Conservation (phyloP, 2,797 vertebrate species). For the Anisognathus igniventris region DNA sequence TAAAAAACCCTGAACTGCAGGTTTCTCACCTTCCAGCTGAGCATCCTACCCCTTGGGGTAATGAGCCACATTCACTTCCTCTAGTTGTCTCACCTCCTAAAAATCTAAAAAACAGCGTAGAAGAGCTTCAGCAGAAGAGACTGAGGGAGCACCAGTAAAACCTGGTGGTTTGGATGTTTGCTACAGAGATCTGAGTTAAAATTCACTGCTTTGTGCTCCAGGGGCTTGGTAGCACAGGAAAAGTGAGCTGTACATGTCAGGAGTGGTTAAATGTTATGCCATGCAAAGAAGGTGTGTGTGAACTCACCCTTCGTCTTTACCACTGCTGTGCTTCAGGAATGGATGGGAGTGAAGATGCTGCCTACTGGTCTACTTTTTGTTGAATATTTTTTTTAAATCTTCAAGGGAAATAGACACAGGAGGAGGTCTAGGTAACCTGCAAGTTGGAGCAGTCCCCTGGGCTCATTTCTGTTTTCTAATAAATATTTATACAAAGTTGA, state of each 20-base stretch:
- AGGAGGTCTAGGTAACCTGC: background rate
- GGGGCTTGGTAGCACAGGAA: background rate
- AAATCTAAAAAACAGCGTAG: background rate
- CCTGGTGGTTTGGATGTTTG: background rate
- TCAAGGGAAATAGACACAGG: background rate
- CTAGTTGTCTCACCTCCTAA: background rate
- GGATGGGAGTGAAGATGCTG: background rate
- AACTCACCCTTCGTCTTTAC: background rate
- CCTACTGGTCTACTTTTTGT: background rate
- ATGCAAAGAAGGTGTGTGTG: background rate
- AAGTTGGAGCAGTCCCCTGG: background rate
- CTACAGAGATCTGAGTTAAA: background rate
- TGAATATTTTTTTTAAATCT: background rate
- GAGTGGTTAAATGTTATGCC: background rate
- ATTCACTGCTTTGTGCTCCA: background rate
- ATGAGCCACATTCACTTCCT: background rate
- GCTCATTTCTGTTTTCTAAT: background rate
- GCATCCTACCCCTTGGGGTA: background rate
- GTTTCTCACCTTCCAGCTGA: background rate
- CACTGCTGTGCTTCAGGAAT: background rate
- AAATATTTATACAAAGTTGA: constrained; percentile 21
- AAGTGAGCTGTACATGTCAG: background rate
- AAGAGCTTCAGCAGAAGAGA: background rate
- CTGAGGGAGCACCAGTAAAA: background rate
- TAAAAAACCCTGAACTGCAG: background rate